Evolutionary conservation across 1,140 invertebrate genomes (phyloP), one percentile per base, ranked within the genome.

Genomic region (Calycopis cecrops): DNA sequence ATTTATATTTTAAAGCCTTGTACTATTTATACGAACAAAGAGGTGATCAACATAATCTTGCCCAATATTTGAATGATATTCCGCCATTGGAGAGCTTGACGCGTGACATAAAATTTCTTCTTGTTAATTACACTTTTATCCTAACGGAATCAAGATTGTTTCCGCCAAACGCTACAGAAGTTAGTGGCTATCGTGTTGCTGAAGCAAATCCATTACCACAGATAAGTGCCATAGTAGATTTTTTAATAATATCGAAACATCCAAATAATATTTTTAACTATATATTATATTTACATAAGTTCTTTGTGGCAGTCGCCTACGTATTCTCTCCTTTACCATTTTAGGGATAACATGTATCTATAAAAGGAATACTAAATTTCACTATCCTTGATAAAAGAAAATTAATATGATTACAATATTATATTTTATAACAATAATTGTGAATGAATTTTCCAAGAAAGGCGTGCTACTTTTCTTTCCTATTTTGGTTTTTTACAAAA

Each of bases 101-200:
- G 2, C 84, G 82, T 49, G 90, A 92, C 47, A 90, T 89, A 2
- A 91, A 90, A 59, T 62, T 93, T 3, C 65, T n/a, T n/a, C n/a
- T 93, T 8, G 81, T 94, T 11, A 93, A 94, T 73, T 89, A 90
- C 1, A 91, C 93, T 74, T 91, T 90, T 65, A 84, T 88, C 4
- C 69, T 92, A 4, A 90, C 89, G 49, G 88, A 89, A 9, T 89
- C 90, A 0, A 88, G 87, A 52, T 87, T 92, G 9, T 71, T 90
- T 37, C 86, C 90, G 0, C 90, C 92, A 0, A 90, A 89, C 52
- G 80, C 93, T 3, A 89, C 93, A n/a, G 92, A 93, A 85, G 76
- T 94, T 21, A 92, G 91, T n/a, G 92, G 92, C 1, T 88, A 92
- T 60, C 92, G 93, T 64, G 88, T 92, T 14, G 73, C 73, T 52